Evolutionary conservation across 2,797 vertebrate genomes (phyloP).

Genomic region (Mormyrus proboscirostris): DNA sequence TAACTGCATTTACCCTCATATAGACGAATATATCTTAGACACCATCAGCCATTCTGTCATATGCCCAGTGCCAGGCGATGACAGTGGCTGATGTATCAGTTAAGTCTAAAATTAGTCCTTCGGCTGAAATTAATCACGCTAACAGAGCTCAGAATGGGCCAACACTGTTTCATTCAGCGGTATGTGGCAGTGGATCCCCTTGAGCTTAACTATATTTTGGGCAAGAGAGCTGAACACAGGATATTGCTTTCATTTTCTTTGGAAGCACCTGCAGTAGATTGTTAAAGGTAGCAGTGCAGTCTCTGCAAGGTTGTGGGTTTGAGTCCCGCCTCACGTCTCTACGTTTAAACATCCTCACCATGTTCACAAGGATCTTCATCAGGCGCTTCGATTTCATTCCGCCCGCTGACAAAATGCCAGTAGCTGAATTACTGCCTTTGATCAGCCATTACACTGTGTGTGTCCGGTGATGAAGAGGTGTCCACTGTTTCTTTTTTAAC

Average conservation of each 20-base stretch:
- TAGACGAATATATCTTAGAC: background rate
- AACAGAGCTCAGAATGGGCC: background rate
- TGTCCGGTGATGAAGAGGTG: background rate
- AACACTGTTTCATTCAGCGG: background rate
- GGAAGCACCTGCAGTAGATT: background rate
- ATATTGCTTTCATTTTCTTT: background rate
- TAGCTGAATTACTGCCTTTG: background rate
- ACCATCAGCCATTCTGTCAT: background rate
- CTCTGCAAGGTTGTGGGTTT: background rate
- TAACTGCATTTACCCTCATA: background rate
- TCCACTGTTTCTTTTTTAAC: background rate
- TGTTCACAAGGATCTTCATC: background rate
- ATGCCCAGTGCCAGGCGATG: background rate
- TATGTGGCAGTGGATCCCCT: background rate
- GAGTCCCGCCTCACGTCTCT: background rate
- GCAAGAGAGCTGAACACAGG: background rate
- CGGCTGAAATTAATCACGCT: background rate
- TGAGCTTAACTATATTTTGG: background rate
- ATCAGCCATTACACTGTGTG: background rate
- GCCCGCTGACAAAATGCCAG: background rate
- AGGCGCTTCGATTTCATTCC: background rate
- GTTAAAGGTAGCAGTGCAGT: background rate
- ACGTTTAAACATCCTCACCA: background rate
- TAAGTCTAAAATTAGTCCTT: background rate
- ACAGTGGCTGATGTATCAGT: background rate